Evolutionary conservation across 2,888 invertebrate genomes (phyloP).

Genomic region (Lycia hirtaria): DNA sequence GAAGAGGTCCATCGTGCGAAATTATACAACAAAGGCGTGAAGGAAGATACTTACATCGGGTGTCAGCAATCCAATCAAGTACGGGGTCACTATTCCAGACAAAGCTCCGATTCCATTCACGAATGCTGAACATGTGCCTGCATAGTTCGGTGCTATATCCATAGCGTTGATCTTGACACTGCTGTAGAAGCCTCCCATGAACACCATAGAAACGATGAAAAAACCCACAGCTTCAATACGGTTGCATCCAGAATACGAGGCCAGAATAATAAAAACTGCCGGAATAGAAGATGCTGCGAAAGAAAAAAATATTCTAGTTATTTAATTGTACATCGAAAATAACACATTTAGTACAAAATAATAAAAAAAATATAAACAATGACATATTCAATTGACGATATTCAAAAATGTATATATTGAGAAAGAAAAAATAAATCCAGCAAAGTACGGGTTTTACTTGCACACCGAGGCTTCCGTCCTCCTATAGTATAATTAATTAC

Average conservation of each 20-base stretch:
- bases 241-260: conserved; percentile 87
- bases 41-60: conserved; percentile 85
- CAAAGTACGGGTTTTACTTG: too few species aligned
- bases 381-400: too few species aligned
- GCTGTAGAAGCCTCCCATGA: conserved; percentile 89
- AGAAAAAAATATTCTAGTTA: conserved; percentile 46
- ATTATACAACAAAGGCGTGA: too few species aligned
- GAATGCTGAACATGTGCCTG: conserved; percentile 87
- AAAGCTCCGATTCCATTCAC: conserved; percentile 87
- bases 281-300: conserved; percentile 86
- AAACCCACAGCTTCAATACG: conserved; percentile 76
- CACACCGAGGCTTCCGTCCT: too few species aligned
- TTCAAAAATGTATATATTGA: too few species aligned
- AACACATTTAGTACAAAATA: not conserved
- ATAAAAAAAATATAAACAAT: too few species aligned
- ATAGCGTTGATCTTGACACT: conserved; percentile 88
- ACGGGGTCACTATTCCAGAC: conserved; percentile 87
- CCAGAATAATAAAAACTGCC: conserved; percentile 86
- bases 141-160: conserved; percentile 87
- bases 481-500: too few species aligned
- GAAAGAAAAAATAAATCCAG: too few species aligned
- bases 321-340: not conserved
- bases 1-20: too few species aligned
- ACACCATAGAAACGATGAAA: conserved; percentile 86
- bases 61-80: conserved; percentile 85